These are phyloP conservation scores for Mus spicilegus DNA, from an alignment of 2,113 vertebrate species.

Conservation along the genomic window DNA sequence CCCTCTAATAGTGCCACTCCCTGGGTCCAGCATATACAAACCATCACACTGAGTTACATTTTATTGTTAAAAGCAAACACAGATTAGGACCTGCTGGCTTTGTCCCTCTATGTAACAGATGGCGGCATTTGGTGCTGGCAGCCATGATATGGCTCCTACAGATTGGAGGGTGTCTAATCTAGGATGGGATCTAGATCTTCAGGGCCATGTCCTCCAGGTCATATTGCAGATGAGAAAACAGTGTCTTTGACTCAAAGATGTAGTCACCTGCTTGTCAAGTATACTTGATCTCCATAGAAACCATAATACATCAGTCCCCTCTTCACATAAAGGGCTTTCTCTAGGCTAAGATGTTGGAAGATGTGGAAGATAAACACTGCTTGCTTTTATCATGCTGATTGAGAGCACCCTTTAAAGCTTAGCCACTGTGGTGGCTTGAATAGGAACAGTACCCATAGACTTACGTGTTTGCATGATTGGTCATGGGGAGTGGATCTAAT, in stretches of 20 bases:
- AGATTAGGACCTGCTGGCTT: neutral
- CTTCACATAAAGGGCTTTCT: slow-evolving; percentile 60
- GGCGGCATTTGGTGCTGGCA: neutral
- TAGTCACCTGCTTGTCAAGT: slow-evolving; percentile 26
- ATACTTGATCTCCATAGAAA: slow-evolving; percentile 78
- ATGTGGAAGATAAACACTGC: slow-evolving; percentile 58
- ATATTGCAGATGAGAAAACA: neutral
- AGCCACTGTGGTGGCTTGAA: neutral
- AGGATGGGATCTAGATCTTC: neutral
- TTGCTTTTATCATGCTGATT: slow-evolving; percentile 76
- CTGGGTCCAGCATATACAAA: too few species aligned
- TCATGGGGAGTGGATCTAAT: neutral
- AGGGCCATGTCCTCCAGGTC: neutral
- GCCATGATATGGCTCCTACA: neutral
- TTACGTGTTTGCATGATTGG: too few species aligned
- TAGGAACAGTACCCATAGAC: slow-evolving; percentile 7
- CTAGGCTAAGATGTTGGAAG: slow-evolving; percentile 68
- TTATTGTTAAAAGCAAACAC: neutral
- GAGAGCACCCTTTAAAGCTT: slow-evolving; percentile 67
- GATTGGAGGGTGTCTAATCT: neutral
- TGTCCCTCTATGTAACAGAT: neutral
- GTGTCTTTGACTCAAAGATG: neutral
- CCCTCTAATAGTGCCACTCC: too few species aligned
- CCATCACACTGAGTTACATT: neutral
- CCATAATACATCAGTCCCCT: slow-evolving; percentile 66